Conservation (phyloP, 1,140 invertebrate species). For the Drosophila nannoptera region DNA sequence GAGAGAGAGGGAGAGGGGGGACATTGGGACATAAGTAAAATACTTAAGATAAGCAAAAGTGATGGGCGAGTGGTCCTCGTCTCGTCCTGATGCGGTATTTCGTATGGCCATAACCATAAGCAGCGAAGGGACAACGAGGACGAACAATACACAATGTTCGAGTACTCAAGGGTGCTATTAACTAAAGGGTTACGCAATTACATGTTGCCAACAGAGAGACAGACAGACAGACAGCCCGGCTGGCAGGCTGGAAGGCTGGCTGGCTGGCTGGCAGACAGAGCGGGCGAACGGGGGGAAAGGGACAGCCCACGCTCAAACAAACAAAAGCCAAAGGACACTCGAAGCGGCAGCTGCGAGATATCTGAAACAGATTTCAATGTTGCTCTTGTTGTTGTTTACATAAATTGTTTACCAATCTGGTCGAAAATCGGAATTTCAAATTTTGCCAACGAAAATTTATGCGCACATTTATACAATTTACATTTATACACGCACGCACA, state of each 20-base stretch:
- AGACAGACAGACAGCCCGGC: not conserved
- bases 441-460: conserved; percentile 71
- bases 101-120: conserved; percentile 61
- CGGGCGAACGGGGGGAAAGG: not conserved
- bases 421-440: conserved; percentile 78
- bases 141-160: conserved; percentile 39
- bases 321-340: conserved; percentile 68
- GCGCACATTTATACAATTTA: conserved; percentile 78
- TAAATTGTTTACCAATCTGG: conserved; percentile 78
- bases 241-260: too few species aligned
- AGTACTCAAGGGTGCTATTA: conserved; percentile 77
- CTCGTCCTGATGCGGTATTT: conserved; percentile 18
- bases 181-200: conserved; percentile 78
- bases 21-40: conserved; percentile 69
- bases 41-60: conserved; percentile 76
- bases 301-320: conserved; percentile 22
- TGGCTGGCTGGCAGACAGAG: not conserved
- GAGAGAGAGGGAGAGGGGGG: conserved; percentile 17
- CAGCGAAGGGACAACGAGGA: conserved; percentile 25
- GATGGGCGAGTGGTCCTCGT: conserved; percentile 47
- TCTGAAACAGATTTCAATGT: conserved; percentile 56
- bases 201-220: conserved; percentile 44
- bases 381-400: conserved; percentile 63
- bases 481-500: conserved; percentile 53
- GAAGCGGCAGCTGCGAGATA: conserved; percentile 46